Evolutionary conservation across 1,140 invertebrate species (phyloP), one percentile per base, ranked within the genome.

Genomic region (Nephila pilipes): DNA sequence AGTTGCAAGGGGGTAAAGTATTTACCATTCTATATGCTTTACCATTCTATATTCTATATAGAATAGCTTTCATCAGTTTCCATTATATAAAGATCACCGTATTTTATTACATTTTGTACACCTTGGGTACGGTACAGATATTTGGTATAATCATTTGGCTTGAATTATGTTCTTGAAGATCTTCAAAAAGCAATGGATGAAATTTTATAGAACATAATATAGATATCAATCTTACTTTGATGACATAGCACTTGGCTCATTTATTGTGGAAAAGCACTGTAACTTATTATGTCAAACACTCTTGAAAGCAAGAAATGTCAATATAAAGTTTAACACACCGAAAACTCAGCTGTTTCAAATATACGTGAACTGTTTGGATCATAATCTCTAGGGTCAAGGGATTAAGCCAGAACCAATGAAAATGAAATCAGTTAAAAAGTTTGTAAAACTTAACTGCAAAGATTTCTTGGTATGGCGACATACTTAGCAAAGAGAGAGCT

Each of bases 11-110:
- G 2, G 29, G 80, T 38, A 94, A 81, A 16, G 25, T 95, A 14
- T 95, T 95, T 92, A 93, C 94, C 29, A 16, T 87, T 22, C 58
- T 87, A 22, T 16, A 87, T 63, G 85, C 85, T 95, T 95, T 92
- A 93, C 94, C 29, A 16, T 87, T 22, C 58, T 87, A 22, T 16
- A 87, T 63, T 55, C 85, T n/a, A n/a, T n/a, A n/a, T 2, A 94
- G 94, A 83, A 92, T 94, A 25, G 95, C 95, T 95, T 95, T 94
- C 95, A 94, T 94, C 94, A 94, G 58, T 69, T 95, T 8, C 69
- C 93, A 16, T 92, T 95, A 8, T 94, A 95, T 10, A 94, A 95
- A n/a, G 94, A 94, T 94, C 91, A 32, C 92, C 94, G 65, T 54
- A 94, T 58, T 80, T 95, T 0, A 94, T 94, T 6, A 95, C 94